Conservation (phyloP, 2,888 invertebrate genomes). For the Tetheella fluctuosa region DNA sequence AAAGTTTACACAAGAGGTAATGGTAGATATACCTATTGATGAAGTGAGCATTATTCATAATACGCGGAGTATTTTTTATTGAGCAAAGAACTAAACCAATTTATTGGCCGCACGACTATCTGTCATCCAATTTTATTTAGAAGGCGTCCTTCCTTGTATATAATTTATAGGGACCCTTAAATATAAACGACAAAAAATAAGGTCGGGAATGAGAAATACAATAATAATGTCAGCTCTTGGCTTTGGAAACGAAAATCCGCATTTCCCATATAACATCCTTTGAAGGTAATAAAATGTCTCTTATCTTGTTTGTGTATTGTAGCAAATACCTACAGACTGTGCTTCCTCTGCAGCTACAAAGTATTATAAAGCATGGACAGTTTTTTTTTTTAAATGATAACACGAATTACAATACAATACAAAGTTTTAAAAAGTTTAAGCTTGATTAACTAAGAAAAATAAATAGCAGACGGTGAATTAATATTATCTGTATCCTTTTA, state of each 20-base stretch:
- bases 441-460: too few relatives aligned
- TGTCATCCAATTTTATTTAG: not conserved
- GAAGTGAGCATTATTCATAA: too few relatives aligned
- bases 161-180: slow-evolving; percentile 8
- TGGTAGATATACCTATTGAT: too few relatives aligned
- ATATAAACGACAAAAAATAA: slow-evolving; percentile 8
- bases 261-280: slow-evolving; percentile 13
- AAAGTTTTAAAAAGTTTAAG: too few relatives aligned
- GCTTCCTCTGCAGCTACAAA: not conserved
- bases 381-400: not conserved
- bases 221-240: slow-evolving; percentile 6
- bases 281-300: slow-evolving; percentile 11
- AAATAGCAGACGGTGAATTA: too few relatives aligned
- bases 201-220: slow-evolving; percentile 8
- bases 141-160: slow-evolving; percentile 6
- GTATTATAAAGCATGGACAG: not conserved
- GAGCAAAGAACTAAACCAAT: not conserved
- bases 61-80: not conserved
- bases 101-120: not conserved
- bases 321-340: slow-evolving; percentile 2
- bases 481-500: too few relatives aligned
- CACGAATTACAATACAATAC: too few relatives aligned
- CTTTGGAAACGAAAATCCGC: not conserved
- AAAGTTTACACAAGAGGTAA: too few relatives aligned
- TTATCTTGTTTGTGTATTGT: slow-evolving; percentile 11